Evolutionary conservation across 2,888 invertebrate species (phyloP).

Genomic region (Acanthosoma haemorrhoidale): DNA sequence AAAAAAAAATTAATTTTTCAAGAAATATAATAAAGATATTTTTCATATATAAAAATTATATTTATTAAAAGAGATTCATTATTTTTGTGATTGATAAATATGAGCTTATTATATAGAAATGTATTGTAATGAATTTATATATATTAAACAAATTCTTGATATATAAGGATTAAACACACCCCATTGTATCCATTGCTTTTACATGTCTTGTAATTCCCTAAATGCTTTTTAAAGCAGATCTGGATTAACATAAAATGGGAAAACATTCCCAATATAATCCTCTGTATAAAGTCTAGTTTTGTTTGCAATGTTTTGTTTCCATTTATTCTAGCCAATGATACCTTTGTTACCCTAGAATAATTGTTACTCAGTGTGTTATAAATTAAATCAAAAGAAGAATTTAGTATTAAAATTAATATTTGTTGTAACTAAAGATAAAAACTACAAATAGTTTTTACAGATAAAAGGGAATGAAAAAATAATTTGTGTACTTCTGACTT

Average conservation of each 20-base stretch:
- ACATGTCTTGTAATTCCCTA: not conserved
- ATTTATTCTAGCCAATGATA: not conserved
- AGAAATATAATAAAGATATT: conserved; percentile 4
- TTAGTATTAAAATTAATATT: not conserved
- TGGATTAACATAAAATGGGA: too few species aligned
- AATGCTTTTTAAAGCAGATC: not conserved
- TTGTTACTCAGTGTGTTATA: not conserved
- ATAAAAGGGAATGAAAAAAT: not conserved
- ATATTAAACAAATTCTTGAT: not conserved
- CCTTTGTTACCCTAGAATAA: not conserved
- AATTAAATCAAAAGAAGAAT: not conserved
- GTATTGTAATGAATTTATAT: conserved; percentile 10
- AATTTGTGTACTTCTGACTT: not conserved
- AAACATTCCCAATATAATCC: too few species aligned
- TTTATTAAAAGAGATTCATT: conserved; percentile 12
- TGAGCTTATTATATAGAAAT: conserved; percentile 9
- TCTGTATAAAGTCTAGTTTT: too few species aligned
- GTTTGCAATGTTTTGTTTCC: too few species aligned
- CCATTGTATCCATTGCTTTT: not conserved
- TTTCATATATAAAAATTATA: conserved; percentile 10
- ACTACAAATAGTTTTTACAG: not conserved
- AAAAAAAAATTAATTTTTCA: not conserved
- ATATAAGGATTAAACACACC: not conserved
- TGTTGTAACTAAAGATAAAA: not conserved
- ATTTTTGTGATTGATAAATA: conserved; percentile 14